These are phyloP conservation scores for Channa maculata DNA, from an alignment of 2,113 vertebrate species.

Conservation along the genomic window DNA sequence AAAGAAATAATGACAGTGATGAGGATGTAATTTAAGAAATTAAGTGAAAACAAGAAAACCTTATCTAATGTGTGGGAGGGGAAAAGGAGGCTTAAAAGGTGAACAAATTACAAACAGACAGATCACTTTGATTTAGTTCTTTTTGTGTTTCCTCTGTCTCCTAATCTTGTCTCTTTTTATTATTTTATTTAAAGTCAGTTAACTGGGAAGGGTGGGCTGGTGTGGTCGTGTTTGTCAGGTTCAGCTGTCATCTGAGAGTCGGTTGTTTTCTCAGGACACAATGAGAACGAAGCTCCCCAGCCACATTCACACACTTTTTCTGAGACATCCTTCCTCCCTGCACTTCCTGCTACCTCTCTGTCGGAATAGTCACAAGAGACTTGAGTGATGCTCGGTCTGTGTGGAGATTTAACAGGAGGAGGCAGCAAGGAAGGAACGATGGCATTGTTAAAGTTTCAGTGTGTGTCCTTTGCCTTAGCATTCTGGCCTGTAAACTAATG, in stretches of 20 bases:
- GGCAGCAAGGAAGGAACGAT: conserved; percentile 12
- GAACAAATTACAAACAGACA: conserved; percentile 39
- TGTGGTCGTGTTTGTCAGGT: conserved; percentile 30
- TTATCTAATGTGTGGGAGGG: not conserved
- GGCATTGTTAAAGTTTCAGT: conserved; percentile 42
- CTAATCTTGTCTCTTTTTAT: conserved; percentile 18
- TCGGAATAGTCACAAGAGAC: conserved; percentile 6
- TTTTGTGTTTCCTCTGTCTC: conserved; percentile 31
- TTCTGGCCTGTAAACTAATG: conserved; percentile 75
- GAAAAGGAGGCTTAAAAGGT: not conserved
- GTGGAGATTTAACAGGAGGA: not conserved
- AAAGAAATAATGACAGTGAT: not conserved
- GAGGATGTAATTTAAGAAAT: conserved; percentile 53
- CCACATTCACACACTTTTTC: conserved; percentile 31
- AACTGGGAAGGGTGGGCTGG: not conserved
- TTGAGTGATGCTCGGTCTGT: not conserved
- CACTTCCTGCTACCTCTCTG: conserved; percentile 27
- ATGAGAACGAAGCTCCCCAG: conserved; percentile 26
- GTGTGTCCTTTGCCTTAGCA: conserved; percentile 73
- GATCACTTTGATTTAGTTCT: conserved; percentile 25
- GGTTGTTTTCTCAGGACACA: conserved; percentile 62
- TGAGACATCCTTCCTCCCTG: conserved; percentile 46
- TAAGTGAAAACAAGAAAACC: conserved; percentile 18
- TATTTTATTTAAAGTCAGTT: conserved; percentile 20
- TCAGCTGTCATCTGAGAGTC: conserved; percentile 36